Evolutionary conservation across 2,113 vertebrate species (phyloP).

Genomic region (Tupaia chinensis): DNA sequence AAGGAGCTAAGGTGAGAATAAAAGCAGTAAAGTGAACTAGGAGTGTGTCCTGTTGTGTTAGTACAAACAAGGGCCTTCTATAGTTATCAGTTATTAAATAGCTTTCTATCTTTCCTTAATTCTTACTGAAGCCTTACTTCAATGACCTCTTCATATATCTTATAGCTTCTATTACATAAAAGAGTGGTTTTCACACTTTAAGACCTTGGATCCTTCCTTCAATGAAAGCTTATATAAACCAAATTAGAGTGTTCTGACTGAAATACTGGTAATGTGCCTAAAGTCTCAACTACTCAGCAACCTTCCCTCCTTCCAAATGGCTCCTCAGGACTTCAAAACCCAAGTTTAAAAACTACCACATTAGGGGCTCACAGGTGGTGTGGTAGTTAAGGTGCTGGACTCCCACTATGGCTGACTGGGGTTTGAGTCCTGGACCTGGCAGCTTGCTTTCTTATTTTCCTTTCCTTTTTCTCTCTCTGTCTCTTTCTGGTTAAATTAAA

Average conservation of each 20-base stretch:
- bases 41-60: neutral
- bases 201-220: neutral
- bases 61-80: neutral
- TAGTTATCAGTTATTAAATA: slow-evolving; percentile 8
- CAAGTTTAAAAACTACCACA: slow-evolving; percentile 18
- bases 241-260: neutral
- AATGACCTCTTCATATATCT: neutral
- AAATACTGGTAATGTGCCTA: neutral
- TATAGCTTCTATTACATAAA: slow-evolving; percentile 7
- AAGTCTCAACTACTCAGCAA: neutral
- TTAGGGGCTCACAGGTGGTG: neutral
- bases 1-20: neutral
- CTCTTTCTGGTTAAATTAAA: too few relatives aligned
- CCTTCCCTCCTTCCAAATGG: neutral
- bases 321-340: neutral
- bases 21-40: slow-evolving; percentile 1
- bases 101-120: neutral
- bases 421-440: too few relatives aligned
- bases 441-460: too few relatives aligned
- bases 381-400: too few relatives aligned
- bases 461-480: too few relatives aligned
- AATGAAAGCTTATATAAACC: neutral
- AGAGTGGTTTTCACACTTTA: neutral
- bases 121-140: neutral
- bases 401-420: too few relatives aligned